Conservation (phyloP, 2,113 vertebrate genomes). For the Illadopsis cleaveri region DNA sequence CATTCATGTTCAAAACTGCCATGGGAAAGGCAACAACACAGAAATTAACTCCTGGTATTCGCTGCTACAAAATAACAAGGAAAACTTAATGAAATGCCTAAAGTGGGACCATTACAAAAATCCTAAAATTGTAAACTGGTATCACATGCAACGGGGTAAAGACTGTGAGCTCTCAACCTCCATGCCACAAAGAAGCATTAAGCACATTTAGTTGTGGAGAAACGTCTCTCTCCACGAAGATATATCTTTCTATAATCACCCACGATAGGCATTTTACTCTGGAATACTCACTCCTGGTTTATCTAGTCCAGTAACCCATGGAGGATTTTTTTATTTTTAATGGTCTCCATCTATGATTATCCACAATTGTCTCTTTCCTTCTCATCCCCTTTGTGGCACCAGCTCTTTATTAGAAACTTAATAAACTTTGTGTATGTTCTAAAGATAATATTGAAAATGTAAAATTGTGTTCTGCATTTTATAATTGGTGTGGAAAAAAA, state of each 20-base stretch:
- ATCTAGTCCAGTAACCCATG: neutral
- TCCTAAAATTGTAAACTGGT: neutral
- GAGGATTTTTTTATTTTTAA: neutral
- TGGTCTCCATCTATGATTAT: neutral
- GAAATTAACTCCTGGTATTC: neutral
- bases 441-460: constrained; percentile 60
- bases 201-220: neutral
- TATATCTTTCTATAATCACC: neutral
- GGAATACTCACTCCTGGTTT: neutral
- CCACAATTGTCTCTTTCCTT: neutral
- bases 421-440: constrained; percentile 56
- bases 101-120: neutral
- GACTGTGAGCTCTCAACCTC: neutral
- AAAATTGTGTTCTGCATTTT: constrained; percentile 53
- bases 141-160: neutral
- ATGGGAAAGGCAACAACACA: neutral
- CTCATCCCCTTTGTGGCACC: constrained; percentile 1
- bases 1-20: neutral
- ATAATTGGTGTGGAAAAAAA: constrained; percentile 66
- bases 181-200: neutral
- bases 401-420: constrained; percentile 58
- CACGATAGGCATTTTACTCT: neutral
- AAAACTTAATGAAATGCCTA: neutral
- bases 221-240: neutral
- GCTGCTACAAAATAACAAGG: neutral